Conservation (phyloP, 1,140 invertebrate genomes). For the Patella vulgata region DNA sequence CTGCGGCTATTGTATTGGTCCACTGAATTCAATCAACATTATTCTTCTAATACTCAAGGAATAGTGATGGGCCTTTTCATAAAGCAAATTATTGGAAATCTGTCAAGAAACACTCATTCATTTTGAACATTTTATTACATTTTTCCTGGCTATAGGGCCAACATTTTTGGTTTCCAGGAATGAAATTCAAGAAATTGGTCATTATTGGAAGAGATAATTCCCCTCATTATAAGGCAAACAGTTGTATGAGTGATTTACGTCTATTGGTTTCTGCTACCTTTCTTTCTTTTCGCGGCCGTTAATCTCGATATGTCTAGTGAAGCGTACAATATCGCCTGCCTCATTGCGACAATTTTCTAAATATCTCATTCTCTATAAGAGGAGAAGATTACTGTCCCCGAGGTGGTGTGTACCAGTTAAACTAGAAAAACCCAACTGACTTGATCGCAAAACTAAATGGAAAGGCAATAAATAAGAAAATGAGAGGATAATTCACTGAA, state of each 20-base stretch:
- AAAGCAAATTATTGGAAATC: conserved; percentile 34
- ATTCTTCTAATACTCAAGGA: conserved; percentile 16
- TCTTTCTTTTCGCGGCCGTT: too few species aligned
- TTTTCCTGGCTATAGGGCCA: conserved; percentile 23
- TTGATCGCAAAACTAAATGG: conserved; percentile 29
- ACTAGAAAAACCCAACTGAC: too few species aligned
- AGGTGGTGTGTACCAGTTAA: too few species aligned
- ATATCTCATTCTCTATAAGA: too few species aligned
- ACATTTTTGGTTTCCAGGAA: conserved; percentile 28
- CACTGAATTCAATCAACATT: conserved; percentile 18
- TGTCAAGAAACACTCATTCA: conserved; percentile 31
- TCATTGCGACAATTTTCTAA: too few species aligned
- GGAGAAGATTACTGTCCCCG: too few species aligned
- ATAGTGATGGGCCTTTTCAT: conserved; percentile 24
- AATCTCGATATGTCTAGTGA: too few species aligned
- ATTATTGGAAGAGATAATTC: conserved; percentile 30
- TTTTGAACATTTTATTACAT: conserved; percentile 33
- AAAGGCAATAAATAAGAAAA: conserved; percentile 34
- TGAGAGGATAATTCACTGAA: conserved; percentile 27
- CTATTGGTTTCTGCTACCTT: too few species aligned
- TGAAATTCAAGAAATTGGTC: conserved; percentile 32
- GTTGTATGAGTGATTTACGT: too few species aligned
- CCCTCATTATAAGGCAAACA: too few species aligned
- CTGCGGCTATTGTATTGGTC: conserved; percentile 17
- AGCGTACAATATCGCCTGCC: too few species aligned